Conservation (phyloP, 2,113 vertebrate genomes). For the Pyxicephalus adspersus region DNA sequence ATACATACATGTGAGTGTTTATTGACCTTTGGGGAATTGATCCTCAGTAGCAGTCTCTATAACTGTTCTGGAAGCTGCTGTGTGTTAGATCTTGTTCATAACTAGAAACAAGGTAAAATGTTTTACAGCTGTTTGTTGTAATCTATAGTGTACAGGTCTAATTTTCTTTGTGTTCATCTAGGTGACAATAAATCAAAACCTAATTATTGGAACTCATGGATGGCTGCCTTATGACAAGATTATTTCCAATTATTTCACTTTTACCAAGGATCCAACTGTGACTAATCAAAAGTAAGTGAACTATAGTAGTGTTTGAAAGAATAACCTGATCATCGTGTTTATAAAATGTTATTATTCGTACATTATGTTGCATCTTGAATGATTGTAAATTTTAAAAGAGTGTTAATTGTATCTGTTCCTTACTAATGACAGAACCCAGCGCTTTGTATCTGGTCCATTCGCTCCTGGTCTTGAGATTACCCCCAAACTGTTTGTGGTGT, state of each 20-base stretch:
- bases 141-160: background rate
- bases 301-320: too few relatives aligned
- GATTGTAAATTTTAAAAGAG: background rate
- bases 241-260: constrained; percentile 98
- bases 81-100: too few relatives aligned
- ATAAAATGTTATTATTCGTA: too few relatives aligned
- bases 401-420: background rate
- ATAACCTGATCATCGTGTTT: too few relatives aligned
- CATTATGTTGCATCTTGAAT: too few relatives aligned
- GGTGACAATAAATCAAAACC: constrained; percentile 89
- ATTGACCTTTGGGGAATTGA: too few relatives aligned
- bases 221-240: constrained; percentile 96
- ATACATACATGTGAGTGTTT: too few relatives aligned
- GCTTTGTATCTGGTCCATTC: constrained; percentile 85
- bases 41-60: too few relatives aligned
- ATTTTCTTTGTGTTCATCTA: constrained; percentile 60
- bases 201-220: constrained; percentile 89
- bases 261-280: constrained; percentile 93
- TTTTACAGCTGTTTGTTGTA: too few relatives aligned
- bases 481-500: constrained; percentile 86
- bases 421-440: constrained; percentile 79
- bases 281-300: constrained; percentile 89
- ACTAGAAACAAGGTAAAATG: too few relatives aligned
- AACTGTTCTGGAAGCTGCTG: too few relatives aligned
- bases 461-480: constrained; percentile 85